Conservation (phyloP, 2,888 invertebrate genomes). For the Papilio protenor region DNA sequence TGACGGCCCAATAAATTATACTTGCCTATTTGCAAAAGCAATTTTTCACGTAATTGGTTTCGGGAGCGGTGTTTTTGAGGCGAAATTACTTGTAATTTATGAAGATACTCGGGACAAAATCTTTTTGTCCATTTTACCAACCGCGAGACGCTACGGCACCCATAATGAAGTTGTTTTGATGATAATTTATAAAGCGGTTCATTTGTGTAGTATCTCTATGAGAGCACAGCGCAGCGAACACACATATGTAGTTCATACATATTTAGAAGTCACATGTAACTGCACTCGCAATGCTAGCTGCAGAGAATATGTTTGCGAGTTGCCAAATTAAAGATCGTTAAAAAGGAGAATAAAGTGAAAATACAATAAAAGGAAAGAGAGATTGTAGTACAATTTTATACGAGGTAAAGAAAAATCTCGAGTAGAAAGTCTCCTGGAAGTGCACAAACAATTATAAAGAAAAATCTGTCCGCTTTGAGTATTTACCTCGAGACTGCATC, state of each 20-base stretch:
- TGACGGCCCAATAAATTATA: slow-evolving; percentile 23
- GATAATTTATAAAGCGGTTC: neutral
- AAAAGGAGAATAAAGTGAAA: neutral
- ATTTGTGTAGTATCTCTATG: neutral
- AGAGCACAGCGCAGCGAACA: no score
- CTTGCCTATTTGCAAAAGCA: slow-evolving; percentile 20
- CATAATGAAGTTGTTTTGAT: neutral
- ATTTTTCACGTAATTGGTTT: slow-evolving; percentile 37
- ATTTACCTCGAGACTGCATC: neutral
- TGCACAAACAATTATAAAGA: slow-evolving; percentile 16
- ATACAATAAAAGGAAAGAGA: neutral
- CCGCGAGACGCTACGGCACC: neutral
- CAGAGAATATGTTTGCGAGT: neutral
- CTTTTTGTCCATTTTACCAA: neutral
- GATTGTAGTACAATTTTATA: neutral
- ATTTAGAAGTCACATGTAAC: no score
- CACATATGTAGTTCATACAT: no score
- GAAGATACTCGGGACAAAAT: slow-evolving; percentile 21
- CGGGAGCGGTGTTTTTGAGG: slow-evolving; percentile 23
- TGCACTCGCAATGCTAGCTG: neutral
- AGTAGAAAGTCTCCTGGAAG: neutral
- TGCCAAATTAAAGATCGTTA: neutral
- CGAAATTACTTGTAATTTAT: slow-evolving; percentile 33
- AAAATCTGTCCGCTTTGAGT: slow-evolving; percentile 7
- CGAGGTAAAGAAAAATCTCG: neutral